Conservation (phyloP, 2,888 invertebrate species). For the Erebia aethiops region DNA sequence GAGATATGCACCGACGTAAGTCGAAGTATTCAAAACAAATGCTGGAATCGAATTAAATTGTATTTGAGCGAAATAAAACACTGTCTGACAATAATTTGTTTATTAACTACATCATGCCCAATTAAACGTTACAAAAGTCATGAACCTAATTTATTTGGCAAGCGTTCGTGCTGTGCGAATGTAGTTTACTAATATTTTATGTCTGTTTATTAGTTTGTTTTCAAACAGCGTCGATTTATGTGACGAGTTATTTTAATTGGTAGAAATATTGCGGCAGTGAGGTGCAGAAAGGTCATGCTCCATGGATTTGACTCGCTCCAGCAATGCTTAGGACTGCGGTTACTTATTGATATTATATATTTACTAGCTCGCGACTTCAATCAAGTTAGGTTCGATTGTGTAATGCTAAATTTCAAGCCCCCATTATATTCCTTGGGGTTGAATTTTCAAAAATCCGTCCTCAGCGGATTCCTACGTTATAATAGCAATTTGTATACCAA, state of each 20-base stretch:
- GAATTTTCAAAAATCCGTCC: too few relatives aligned
- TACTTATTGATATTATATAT: too few relatives aligned
- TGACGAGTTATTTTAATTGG: slow-evolving; percentile 1
- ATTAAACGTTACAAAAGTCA: slow-evolving; percentile 22
- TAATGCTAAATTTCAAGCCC: too few relatives aligned
- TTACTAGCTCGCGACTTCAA: too few relatives aligned
- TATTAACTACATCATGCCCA: slow-evolving; percentile 7
- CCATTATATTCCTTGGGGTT: too few relatives aligned
- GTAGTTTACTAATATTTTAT: slow-evolving; percentile 25
- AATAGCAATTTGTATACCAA: too few relatives aligned
- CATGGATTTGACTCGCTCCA: too few relatives aligned
- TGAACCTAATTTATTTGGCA: slow-evolving; percentile 33
- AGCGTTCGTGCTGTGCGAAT: slow-evolving; percentile 20
- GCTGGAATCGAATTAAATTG: background rate
- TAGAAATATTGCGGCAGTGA: background rate
- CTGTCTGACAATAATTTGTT: slow-evolving; percentile 2
- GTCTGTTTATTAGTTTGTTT: slow-evolving; percentile 31
- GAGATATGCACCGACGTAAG: too few relatives aligned
- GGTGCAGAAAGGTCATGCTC: background rate
- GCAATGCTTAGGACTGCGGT: too few relatives aligned
- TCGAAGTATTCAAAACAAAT: too few relatives aligned
- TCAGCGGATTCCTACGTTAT: too few relatives aligned
- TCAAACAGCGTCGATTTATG: slow-evolving; percentile 31
- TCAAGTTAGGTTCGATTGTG: too few relatives aligned
- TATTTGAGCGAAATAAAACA: background rate